Evolutionary conservation across 2,888 invertebrate species (phyloP).

Genomic region (Drosophila robusta): DNA sequence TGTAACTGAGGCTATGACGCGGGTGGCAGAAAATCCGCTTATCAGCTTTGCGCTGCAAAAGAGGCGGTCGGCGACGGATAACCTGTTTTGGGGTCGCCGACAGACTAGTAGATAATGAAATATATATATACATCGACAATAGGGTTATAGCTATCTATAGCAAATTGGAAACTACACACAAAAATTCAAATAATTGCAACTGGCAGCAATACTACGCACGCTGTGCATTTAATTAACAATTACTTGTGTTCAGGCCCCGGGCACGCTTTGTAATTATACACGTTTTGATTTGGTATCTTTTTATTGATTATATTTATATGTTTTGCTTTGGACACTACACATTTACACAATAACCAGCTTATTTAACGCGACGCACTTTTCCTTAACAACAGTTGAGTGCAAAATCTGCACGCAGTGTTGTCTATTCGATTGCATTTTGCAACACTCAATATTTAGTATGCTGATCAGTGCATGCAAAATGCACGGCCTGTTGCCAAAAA

Average conservation of each 20-base stretch:
- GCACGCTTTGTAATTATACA: background rate
- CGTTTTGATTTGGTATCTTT: background rate
- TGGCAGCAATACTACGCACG: background rate
- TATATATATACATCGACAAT: slow-evolving; percentile 25
- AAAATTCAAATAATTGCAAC: background rate
- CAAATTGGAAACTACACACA: background rate
- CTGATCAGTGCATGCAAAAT: background rate
- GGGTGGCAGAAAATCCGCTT: slow-evolving; percentile 75
- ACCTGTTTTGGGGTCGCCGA: slow-evolving; percentile 36
- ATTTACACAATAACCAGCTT: background rate
- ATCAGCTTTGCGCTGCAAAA: slow-evolving; percentile 60
- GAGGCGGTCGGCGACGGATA: slow-evolving; percentile 7
- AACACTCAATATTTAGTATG: background rate
- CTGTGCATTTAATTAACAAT: slow-evolving; percentile 16
- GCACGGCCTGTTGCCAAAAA: no score
- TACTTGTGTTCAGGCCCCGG: background rate
- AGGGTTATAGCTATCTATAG: background rate
- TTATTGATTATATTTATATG: background rate
- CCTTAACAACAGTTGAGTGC: no score
- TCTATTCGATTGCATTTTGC: background rate
- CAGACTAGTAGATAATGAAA: slow-evolving; percentile 48
- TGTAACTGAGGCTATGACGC: slow-evolving; percentile 13
- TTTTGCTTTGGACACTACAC: background rate
- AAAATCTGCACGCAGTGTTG: background rate
- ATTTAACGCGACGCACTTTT: no score